Base-by-base conservation (phyloP, 1,140 invertebrate genomes). In the Paramacrobiotus metropolitanus region DNA sequence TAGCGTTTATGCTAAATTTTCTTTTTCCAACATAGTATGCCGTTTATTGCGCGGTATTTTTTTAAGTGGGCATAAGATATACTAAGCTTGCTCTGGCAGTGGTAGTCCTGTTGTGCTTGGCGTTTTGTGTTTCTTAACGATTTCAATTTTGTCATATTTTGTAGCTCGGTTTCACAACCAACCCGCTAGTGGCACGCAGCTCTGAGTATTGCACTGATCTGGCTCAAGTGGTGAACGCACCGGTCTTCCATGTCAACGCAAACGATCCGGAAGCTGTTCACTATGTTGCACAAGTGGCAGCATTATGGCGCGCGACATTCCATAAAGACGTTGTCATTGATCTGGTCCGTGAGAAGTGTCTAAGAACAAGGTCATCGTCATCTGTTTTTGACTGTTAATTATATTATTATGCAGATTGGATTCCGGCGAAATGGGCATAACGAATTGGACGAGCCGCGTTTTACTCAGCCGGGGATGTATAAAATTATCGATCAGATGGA, bases 401-500 rank as follows among this genome's bases (percentile, higher is more conserved):
- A 2, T 60, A 20, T 20, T 29, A 55, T 21, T 21, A 60, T 65
- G 2, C 59, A 80, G 77, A 87, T 98, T 1, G 86, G 86, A 61
- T 99, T 97, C 74, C 80, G 94, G 59, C 81, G 91, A 63, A 91
- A 92, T 75, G 94, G 94, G 1, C 94, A 99, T 78, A 99, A 98
- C 73, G 94, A 99, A 77, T 87, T 94, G 65, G 94, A 99, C 74
- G 92, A 99, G 72, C 93, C 94, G 0, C 96, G 95, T 90, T 98
- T 98, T 72, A 98, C 94, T 1, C 93, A 98, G 73, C 94, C 93
- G 2, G 79, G 97, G 21, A 98, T 99, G 95, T 99, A 99, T 77
- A 85, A 87, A 65, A 91, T 92, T 73, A 96, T 99, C 65, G 78
- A 78, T 63, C 80, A 84, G 60, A 87, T 82, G 21, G 81, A 82